Evolutionary conservation across 2,113 vertebrate genomes (phyloP), one percentile per base, ranked within the genome.

Genomic region (Toxotes chatareus): DNA sequence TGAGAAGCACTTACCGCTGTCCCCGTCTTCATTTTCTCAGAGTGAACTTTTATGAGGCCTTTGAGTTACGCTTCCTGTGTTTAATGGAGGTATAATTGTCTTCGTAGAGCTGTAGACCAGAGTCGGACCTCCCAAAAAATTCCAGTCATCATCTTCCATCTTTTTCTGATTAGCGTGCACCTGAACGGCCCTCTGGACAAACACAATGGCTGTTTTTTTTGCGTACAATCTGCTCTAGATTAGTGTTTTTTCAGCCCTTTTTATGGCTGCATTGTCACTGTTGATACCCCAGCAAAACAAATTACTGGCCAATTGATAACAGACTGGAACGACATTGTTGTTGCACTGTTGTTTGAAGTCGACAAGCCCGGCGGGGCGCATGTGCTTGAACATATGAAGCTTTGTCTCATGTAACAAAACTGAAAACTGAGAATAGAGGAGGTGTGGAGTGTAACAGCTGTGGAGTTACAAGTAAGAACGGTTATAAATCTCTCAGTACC

Each of bases 81-180:
- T 93, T 88, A 91, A 92, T 86, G 71, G 80, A 44, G 68, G 59
- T 73, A 57, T 92, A 91, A 88, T 91, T 73, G 90, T 91, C 77
- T 90, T 86, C 36, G 47, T 87, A 65, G 69, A 64, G 82, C 73
- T 79, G 44, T 61, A 46, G 47, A 84, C 53, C 73, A 64, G 55
- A 86, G 72, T 80, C 14, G 36, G 57, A 90, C 87, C 86, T 83
- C 86, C 83, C 75, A 47, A 74, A 76, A 82, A 88, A 72, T 66
- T 62, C 56, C 64, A 49, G 77, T 55, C 76, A 80, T 91, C 53
- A 34, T 77, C 59, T 47, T 74, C 68, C 91, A 93, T 90, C 82
- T 91, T 93, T 87, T 91, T 87, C 86, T 86, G 80, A 91, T 93
- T 91, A 94, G 79, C 12, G 42, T 59, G 65, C 88, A 93, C 89